phyloP scores from a whole-genome alignment of 2,797 vertebrate genomes.

The Peromyscus aztecus region DNA sequence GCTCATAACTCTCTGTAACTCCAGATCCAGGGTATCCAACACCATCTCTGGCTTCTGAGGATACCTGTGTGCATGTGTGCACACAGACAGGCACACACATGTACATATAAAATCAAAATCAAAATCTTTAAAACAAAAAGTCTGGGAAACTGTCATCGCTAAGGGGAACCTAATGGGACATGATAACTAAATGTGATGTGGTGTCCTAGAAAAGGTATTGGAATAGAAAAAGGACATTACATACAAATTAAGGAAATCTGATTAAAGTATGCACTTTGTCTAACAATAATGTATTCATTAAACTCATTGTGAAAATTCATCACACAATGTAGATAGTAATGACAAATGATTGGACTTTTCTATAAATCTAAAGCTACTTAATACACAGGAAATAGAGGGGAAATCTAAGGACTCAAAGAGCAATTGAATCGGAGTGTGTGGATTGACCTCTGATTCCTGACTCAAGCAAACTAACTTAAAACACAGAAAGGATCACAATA shows the following conservation, averaged over 20 bases:
- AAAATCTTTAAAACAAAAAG: not conserved
- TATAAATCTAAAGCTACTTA: slow-evolving; percentile 42
- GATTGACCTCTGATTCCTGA: not conserved
- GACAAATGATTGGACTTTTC: not conserved
- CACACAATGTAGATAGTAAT: not conserved
- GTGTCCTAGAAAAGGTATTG: not conserved
- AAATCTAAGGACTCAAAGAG: slow-evolving; percentile 3
- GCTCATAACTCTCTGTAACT: not conserved
- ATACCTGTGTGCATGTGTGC: no score
- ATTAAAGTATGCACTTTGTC: not conserved
- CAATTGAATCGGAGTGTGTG: not conserved
- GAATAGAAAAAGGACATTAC: not conserved
- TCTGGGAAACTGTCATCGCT: not conserved
- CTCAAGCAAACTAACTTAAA: slow-evolving; percentile 23
- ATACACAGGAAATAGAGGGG: not conserved
- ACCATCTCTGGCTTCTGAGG: not conserved
- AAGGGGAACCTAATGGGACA: not conserved
- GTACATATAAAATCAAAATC: not conserved
- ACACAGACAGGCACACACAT: not conserved
- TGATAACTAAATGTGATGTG: not conserved
- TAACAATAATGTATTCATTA: not conserved
- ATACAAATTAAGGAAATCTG: not conserved
- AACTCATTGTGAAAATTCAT: not conserved
- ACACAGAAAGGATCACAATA: not conserved
- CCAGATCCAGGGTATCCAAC: not conserved